These are phyloP conservation scores for Antedon bifida DNA, from an alignment of 35 echinoderm and acorn worm species.

Conservation along the genomic window DNA sequence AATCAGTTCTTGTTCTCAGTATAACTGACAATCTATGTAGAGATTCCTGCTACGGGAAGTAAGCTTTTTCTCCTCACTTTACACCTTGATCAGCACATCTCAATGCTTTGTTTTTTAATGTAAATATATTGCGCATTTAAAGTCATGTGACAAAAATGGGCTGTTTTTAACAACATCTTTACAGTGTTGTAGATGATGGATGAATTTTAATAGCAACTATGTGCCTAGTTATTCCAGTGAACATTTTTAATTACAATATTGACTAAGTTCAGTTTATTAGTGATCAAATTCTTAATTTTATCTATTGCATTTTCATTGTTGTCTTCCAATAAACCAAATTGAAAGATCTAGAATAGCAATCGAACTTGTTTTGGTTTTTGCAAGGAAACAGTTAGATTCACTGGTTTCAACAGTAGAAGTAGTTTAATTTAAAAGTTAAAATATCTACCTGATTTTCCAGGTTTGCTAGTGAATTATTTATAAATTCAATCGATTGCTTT, in stretches of 20 bases:
- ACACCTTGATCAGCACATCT: too few species aligned
- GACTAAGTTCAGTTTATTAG: not conserved
- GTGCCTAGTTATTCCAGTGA: conserved; percentile 11
- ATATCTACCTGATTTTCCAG: not conserved
- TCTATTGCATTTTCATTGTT: conserved; percentile 2
- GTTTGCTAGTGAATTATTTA: not conserved
- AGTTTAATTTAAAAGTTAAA: not conserved
- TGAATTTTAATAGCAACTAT: too few species aligned
- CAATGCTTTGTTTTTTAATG: too few species aligned
- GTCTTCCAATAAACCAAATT: conserved; percentile 12
- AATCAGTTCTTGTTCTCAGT: too few species aligned
- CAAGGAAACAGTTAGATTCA: not conserved
- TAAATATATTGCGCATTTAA: too few species aligned
- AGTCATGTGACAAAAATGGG: too few species aligned
- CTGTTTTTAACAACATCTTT: too few species aligned
- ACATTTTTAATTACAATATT: conserved; percentile 9
- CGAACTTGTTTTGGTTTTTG: not conserved
- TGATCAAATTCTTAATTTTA: not conserved
- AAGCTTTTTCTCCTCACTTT: too few species aligned
- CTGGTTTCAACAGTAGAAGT: not conserved
- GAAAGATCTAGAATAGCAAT: conserved; percentile 5
- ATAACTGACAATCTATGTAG: too few species aligned
- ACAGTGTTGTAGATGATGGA: too few species aligned
- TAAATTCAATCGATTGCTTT: not conserved
- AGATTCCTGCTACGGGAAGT: too few species aligned